These are phyloP conservation scores for Anniella stebbinsi DNA, from an alignment of 2,797 vertebrate species.

Conservation along the genomic window DNA sequence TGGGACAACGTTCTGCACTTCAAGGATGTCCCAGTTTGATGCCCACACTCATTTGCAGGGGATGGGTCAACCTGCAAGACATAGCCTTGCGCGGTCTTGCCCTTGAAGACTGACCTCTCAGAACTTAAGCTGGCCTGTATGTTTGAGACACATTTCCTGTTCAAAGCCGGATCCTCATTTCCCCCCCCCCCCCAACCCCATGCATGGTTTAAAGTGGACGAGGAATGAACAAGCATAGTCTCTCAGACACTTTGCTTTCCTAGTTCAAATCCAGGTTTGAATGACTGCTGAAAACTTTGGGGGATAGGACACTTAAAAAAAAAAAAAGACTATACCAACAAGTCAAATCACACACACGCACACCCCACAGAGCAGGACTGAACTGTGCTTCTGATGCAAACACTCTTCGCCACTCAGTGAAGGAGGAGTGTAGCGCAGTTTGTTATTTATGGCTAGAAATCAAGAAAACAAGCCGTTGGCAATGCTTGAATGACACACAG, in stretches of 20 bases:
- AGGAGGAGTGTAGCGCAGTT: too few relatives aligned
- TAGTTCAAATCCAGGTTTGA: background rate
- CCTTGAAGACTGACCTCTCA: background rate
- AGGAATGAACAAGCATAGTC: background rate
- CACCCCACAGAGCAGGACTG: too few relatives aligned
- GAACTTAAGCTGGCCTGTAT: background rate
- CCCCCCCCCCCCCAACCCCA: background rate
- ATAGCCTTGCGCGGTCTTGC: background rate
- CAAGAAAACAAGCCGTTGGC: background rate
- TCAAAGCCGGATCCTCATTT: background rate
- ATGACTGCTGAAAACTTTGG: background rate
- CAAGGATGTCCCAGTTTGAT: too few relatives aligned
- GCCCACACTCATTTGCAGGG: background rate
- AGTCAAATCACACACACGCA: too few relatives aligned
- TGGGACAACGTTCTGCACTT: background rate
- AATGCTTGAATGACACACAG: background rate
- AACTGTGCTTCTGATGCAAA: background rate
- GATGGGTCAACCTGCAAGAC: background rate
- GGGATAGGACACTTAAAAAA: background rate
- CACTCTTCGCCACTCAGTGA: background rate
- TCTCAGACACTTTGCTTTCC: background rate
- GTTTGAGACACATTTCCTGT: background rate
- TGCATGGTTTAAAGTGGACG: background rate
- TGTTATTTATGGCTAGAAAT: background rate
- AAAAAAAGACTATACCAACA: too few relatives aligned